Conservation (phyloP, 2,888 invertebrate species). For the Phortica okadai region DNA sequence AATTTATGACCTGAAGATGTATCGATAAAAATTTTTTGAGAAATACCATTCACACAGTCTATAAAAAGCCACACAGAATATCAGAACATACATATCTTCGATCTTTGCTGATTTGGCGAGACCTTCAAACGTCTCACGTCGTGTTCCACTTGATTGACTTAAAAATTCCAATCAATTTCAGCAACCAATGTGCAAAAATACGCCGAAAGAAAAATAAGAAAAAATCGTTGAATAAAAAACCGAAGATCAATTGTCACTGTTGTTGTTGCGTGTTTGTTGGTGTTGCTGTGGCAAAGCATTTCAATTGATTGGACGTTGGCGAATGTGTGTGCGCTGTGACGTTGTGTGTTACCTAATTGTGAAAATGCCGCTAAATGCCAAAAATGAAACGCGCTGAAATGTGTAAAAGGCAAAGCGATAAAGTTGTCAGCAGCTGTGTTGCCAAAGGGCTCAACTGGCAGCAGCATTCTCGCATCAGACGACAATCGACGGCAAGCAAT, state of each 20-base stretch:
- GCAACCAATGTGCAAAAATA: slow-evolving; percentile 58
- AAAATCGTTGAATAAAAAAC: neutral
- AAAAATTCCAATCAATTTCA: slow-evolving; percentile 60
- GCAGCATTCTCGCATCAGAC: too few relatives aligned
- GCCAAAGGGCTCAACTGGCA: neutral
- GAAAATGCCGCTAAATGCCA: slow-evolving; percentile 31
- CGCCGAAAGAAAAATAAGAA: slow-evolving; percentile 24
- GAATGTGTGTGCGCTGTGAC: neutral
- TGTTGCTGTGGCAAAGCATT: slow-evolving; percentile 33
- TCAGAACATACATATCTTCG: neutral
- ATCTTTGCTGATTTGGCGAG: neutral
- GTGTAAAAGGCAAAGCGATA: slow-evolving; percentile 13
- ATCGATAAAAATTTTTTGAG: too few relatives aligned
- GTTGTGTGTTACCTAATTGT: neutral
- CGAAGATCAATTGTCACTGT: slow-evolving; percentile 27
- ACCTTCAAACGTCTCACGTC: neutral
- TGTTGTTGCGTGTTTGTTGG: neutral
- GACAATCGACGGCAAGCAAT: neutral
- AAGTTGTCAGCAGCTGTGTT: slow-evolving; percentile 12
- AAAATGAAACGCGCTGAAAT: slow-evolving; percentile 22
- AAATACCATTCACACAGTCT: neutral
- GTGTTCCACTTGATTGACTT: slow-evolving; percentile 58
- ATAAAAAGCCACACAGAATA: neutral
- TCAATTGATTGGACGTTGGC: slow-evolving; percentile 46
- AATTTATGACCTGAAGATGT: too few relatives aligned